Percentiles rank a stretch among this genome's conserved stretches.
Conservation (phyloP, 2,888 invertebrate genomes). For the Folsomia manolachei region DNA sequence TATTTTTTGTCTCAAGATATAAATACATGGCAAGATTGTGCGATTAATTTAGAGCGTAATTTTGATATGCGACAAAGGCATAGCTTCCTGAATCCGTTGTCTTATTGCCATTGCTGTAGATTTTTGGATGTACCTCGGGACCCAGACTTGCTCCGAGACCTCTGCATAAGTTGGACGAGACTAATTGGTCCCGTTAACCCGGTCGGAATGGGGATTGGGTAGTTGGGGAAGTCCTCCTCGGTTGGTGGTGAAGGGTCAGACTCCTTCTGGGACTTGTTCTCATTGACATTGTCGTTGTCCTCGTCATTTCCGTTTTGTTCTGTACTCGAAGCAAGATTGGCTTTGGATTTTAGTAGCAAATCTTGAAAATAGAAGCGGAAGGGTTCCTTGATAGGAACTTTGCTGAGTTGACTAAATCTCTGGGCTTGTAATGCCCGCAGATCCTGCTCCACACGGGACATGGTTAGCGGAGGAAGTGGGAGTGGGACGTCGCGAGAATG, state of each 20-base stretch:
- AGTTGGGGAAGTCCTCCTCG: neutral
- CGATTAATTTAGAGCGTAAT: no score
- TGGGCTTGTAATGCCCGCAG: constrained; percentile 20
- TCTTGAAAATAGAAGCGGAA: constrained; percentile 34
- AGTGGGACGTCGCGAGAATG: constrained; percentile 16
- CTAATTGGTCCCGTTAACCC: neutral
- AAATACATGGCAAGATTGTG: no score
- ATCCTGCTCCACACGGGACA: constrained; percentile 27
- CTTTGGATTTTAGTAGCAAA: constrained; percentile 16
- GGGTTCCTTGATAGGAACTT: constrained; percentile 11
- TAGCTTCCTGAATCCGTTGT: no score
- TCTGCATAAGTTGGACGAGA: neutral
- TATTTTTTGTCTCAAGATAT: no score
- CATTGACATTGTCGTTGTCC: no score
- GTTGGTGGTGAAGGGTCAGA: no score
- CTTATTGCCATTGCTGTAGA: neutral
- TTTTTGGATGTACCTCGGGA: neutral
- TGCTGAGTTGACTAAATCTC: constrained; percentile 25
- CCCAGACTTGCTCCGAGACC: neutral
- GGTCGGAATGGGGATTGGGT: neutral
- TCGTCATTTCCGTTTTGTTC: no score
- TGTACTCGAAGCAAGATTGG: no score
- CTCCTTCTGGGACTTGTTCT: no score
- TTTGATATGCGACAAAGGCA: neutral
- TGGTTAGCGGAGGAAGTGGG: neutral